Conservation (phyloP, 2,888 invertebrate species). For the Cerastis rubricosa region DNA sequence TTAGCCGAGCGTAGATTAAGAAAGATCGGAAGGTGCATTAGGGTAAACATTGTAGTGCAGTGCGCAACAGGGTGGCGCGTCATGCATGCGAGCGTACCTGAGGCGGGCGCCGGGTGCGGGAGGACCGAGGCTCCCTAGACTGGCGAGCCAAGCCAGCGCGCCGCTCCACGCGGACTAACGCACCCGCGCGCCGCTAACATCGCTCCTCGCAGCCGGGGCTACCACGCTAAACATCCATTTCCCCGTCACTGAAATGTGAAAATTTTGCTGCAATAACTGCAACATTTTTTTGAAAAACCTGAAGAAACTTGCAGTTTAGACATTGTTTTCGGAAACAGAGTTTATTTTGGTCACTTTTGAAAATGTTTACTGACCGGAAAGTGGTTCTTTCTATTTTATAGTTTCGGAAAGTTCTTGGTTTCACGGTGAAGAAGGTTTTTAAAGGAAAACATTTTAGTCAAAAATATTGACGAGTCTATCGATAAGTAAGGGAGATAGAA, state of each 20-base stretch:
- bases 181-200: constrained; percentile 65
- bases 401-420: background rate
- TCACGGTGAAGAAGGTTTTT: background rate
- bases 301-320: background rate
- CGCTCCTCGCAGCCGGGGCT: constrained; percentile 71
- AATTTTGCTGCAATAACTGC: background rate
- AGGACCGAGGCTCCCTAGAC: constrained; percentile 69
- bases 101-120: constrained; percentile 82
- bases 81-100: constrained; percentile 79
- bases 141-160: constrained; percentile 79
- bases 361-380: background rate
- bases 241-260: constrained; percentile 16
- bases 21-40: constrained; percentile 67
- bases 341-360: background rate
- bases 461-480: constrained; percentile 16
- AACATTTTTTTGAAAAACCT: background rate
- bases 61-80: constrained; percentile 87
- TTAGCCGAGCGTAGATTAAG: constrained; percentile 67
- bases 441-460: background rate
- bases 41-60: constrained; percentile 85
- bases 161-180: constrained; percentile 87
- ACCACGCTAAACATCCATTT: constrained; percentile 61
- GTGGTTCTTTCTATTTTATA: background rate
- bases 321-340: background rate
- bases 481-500: constrained; percentile 12